Percentiles rank a stretch among this genome's conserved stretches.
phyloP scores from a whole-genome alignment of 2,113 vertebrate genomes.

The Pseudopodoces humilis region DNA sequence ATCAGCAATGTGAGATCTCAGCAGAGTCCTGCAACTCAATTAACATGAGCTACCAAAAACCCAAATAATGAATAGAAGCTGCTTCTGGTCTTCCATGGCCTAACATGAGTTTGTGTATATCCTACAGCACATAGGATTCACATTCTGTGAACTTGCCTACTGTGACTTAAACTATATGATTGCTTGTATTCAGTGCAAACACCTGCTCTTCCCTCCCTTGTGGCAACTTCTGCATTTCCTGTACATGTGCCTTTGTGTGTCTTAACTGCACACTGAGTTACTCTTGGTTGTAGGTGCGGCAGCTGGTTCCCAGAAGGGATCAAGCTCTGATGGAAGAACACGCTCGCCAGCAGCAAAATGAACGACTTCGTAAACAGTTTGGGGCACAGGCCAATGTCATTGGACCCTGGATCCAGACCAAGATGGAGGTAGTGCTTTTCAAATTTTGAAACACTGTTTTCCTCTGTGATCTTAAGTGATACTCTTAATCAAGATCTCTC shows the following conservation, averaged over 20 bases:
- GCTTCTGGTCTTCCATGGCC: not conserved
- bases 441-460: not conserved
- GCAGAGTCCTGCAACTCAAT: not conserved
- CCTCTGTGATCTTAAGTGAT: not conserved
- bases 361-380: slow-evolving; percentile 94
- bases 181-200: not conserved
- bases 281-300: slow-evolving; percentile 80
- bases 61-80: not conserved
- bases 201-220: not conserved
- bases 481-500: not conserved
- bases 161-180: not conserved
- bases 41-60: not conserved
- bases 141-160: not conserved
- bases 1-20: not conserved
- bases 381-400: slow-evolving; percentile 95
- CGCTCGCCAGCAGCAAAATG: slow-evolving; percentile 94
- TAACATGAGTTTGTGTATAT: not conserved
- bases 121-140: not conserved
- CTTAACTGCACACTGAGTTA: not conserved
- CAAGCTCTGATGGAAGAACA: slow-evolving; percentile 95
- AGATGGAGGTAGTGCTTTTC: slow-evolving; percentile 88
- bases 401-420: slow-evolving; percentile 98
- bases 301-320: slow-evolving; percentile 94
- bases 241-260: not conserved
- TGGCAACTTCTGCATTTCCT: not conserved